A percentile compares a stretch with the other conserved stretches of the same genome.
These are phyloP conservation scores for Orientallactaga bullata DNA, from an alignment of 2,113 vertebrate genomes.

Conservation along the genomic window DNA sequence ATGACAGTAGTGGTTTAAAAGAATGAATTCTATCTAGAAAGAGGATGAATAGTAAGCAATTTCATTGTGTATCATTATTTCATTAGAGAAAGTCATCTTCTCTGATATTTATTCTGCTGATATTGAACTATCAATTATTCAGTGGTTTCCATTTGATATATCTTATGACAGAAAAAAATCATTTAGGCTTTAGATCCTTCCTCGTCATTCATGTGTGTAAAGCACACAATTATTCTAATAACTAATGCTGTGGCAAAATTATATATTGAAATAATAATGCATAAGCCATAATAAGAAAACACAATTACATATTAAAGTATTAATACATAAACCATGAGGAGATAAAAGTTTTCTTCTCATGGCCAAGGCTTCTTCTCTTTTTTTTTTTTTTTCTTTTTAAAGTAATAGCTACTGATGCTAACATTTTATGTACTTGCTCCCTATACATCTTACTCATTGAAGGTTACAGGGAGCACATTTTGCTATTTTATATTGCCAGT, in stretches of 20 bases:
- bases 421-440: neutral
- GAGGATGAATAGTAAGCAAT: slow-evolving; percentile 62
- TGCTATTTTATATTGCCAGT: slow-evolving; percentile 44
- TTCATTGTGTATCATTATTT: slow-evolving; percentile 72
- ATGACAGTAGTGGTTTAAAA: slow-evolving; percentile 18
- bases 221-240: slow-evolving; percentile 1
- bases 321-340: neutral
- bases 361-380: neutral
- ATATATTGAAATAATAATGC: neutral
- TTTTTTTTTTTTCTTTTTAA: neutral
- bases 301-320: neutral
- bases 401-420: neutral
- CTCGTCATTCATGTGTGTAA: neutral
- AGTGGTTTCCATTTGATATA: slow-evolving; percentile 61
- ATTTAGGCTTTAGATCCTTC: neutral
- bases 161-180: slow-evolving; percentile 44
- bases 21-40: slow-evolving; percentile 51
- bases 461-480: slow-evolving; percentile 39
- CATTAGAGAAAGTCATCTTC: slow-evolving; percentile 67
- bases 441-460: slow-evolving; percentile 48
- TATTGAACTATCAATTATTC: slow-evolving; percentile 79
- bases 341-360: neutral
- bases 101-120: slow-evolving; percentile 65
- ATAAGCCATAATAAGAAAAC: neutral
- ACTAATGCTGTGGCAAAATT: neutral